A percentile compares a stretch with the other conserved stretches of the same genome.
These are phyloP conservation scores for Diachrysia chrysitis DNA, from an alignment of 2,888 invertebrate genomes.

Conservation along the genomic window DNA sequence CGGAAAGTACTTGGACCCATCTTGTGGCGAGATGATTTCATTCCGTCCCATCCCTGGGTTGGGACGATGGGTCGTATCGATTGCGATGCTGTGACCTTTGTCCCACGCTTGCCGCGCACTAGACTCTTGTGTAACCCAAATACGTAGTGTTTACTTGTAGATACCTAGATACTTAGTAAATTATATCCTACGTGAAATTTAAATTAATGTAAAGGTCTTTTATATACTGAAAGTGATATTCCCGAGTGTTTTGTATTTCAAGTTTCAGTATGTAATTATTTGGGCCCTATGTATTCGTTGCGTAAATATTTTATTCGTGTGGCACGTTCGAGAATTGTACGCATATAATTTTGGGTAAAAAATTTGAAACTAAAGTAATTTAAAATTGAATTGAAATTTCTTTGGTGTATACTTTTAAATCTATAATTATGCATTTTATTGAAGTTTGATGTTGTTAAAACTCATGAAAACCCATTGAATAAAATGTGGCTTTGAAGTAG, in stretches of 20 bases:
- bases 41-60: slow-evolving; percentile 29
- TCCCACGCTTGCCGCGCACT: slow-evolving; percentile 31
- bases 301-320: slow-evolving; percentile 29
- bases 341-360: neutral
- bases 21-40: slow-evolving; percentile 40
- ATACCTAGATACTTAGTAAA: slow-evolving; percentile 20
- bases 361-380: neutral
- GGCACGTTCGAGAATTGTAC: slow-evolving; percentile 10
- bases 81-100: slow-evolving; percentile 68
- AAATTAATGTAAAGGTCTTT: slow-evolving; percentile 13
- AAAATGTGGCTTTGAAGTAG: neutral
- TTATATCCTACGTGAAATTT: slow-evolving; percentile 20
- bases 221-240: slow-evolving; percentile 14
- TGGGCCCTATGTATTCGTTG: slow-evolving; percentile 21
- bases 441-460: neutral
- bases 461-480: neutral
- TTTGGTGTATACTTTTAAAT: neutral
- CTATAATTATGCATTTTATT: neutral
- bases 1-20: slow-evolving; percentile 24
- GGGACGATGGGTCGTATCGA: slow-evolving; percentile 54
- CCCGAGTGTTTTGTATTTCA: slow-evolving; percentile 25
- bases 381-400: neutral
- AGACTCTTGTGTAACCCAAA: slow-evolving; percentile 46
- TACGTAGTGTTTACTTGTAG: slow-evolving; percentile 35
- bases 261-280: slow-evolving; percentile 20